phyloP scores from a whole-genome alignment of 2,888 invertebrate species.

The Drosophila fulvimacula region DNA sequence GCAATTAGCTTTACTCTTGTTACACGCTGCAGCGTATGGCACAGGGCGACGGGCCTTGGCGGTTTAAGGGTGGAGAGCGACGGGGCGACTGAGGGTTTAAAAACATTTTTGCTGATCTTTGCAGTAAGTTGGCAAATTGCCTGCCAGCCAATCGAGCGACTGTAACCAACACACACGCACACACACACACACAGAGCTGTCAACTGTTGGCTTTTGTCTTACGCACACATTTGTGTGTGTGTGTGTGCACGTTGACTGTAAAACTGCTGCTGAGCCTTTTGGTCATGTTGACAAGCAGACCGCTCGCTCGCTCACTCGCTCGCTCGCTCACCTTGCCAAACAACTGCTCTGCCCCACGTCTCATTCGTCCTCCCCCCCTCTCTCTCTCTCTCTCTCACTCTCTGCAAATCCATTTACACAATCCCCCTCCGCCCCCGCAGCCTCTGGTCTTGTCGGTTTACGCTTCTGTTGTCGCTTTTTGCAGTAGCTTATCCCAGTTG shows the following conservation, averaged over 20 bases:
- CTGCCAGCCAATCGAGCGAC: constrained; percentile 66
- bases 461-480: constrained; percentile 40
- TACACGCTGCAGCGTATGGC: background rate
- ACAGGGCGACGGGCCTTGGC: background rate
- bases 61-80: background rate
- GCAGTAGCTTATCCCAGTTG: constrained; percentile 75
- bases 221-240: constrained; percentile 38
- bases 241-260: constrained; percentile 15
- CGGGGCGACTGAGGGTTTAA: constrained; percentile 3
- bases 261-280: constrained; percentile 56
- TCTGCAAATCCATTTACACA: constrained; percentile 11
- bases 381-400: constrained; percentile 1
- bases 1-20: constrained; percentile 55
- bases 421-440: background rate
- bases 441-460: constrained; percentile 18
- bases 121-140: constrained; percentile 80
- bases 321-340: constrained; percentile 2
- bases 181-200: constrained; percentile 41
- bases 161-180: constrained; percentile 20
- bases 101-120: constrained; percentile 76
- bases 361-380: background rate
- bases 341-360: background rate
- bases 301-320: constrained; percentile 14
- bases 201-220: constrained; percentile 71
- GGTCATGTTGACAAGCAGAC: constrained; percentile 74